A percentile compares a stretch with the other conserved stretches of the same genome.
Conservation (phyloP, 2,113 vertebrate genomes). For the Psammodynastes pulverulentus region DNA sequence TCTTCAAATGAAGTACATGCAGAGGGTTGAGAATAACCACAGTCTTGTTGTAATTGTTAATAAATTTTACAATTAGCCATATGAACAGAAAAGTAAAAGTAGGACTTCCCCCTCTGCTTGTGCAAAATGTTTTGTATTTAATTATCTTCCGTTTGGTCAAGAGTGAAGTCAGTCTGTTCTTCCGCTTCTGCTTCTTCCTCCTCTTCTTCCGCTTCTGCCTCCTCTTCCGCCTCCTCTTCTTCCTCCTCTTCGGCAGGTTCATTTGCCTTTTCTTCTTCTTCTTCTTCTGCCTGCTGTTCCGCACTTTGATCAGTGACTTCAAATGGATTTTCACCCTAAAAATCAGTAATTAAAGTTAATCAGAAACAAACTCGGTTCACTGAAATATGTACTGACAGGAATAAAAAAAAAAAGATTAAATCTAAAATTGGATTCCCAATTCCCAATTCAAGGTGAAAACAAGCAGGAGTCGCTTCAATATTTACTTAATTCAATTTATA, state of each 20-base stretch:
- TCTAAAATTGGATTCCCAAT: neutral
- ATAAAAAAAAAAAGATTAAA: neutral
- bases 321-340: slow-evolving; percentile 83
- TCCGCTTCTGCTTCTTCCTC: slow-evolving; percentile 56
- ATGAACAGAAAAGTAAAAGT: slow-evolving; percentile 60
- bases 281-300: slow-evolving; percentile 69
- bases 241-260: slow-evolving; percentile 68
- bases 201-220: slow-evolving; percentile 47
- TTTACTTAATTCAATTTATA: neutral
- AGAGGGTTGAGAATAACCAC: slow-evolving; percentile 51
- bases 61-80: slow-evolving; percentile 59
- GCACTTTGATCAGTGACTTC: slow-evolving; percentile 71
- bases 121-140: slow-evolving; percentile 50
- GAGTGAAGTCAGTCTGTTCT: slow-evolving; percentile 64
- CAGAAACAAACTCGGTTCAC: neutral
- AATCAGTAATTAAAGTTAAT: slow-evolving; percentile 7
- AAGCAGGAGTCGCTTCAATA: neutral
- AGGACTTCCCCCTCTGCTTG: slow-evolving; percentile 9
- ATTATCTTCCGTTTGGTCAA: slow-evolving; percentile 70
- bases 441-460: neutral
- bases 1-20: slow-evolving; percentile 74
- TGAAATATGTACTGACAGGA: neutral
- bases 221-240: slow-evolving; percentile 56
- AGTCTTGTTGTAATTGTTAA: slow-evolving; percentile 49
- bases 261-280: slow-evolving; percentile 69